Conservation (phyloP, 2,113 vertebrate species). For the Alosa alosa region DNA sequence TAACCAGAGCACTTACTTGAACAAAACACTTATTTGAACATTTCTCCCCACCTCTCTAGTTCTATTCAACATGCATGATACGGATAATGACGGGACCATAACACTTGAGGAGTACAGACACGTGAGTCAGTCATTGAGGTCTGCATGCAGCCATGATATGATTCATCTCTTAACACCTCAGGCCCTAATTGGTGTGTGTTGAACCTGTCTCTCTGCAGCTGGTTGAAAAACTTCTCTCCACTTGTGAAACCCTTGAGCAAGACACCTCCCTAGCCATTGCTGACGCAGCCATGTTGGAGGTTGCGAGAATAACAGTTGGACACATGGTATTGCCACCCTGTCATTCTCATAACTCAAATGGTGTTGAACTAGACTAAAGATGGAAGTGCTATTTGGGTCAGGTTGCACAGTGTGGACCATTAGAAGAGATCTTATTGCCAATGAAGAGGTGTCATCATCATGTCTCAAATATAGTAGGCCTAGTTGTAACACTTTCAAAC, state of each 20-base stretch:
- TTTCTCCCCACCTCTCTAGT: constrained; percentile 64
- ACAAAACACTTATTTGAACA: neutral
- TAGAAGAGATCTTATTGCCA: neutral
- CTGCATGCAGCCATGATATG: neutral
- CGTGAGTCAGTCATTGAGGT: constrained; percentile 63
- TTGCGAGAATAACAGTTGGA: constrained; percentile 84
- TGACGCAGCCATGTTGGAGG: constrained; percentile 95
- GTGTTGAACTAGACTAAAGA: neutral
- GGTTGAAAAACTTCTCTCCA: constrained; percentile 87
- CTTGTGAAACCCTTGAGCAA: constrained; percentile 77
- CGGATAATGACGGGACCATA: constrained; percentile 87
- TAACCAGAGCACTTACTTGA: neutral
- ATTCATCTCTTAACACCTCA: neutral
- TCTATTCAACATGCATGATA: constrained; percentile 97
- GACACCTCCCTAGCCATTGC: constrained; percentile 79
- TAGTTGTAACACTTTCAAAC: too few relatives aligned
- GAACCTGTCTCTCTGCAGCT: constrained; percentile 68
- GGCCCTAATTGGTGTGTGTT: fast-evolving
- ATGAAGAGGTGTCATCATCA: neutral
- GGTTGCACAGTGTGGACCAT: neutral
- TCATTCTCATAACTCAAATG: neutral
- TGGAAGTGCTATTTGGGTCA: neutral
- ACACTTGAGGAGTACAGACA: constrained; percentile 88
- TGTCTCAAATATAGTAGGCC: neutral
- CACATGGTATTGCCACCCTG: constrained; percentile 78